Percentiles rank a stretch among this genome's conserved stretches.
Evolutionary conservation across 2,113 vertebrate species (phyloP).

Genomic region (Prunella fulvescens): DNA sequence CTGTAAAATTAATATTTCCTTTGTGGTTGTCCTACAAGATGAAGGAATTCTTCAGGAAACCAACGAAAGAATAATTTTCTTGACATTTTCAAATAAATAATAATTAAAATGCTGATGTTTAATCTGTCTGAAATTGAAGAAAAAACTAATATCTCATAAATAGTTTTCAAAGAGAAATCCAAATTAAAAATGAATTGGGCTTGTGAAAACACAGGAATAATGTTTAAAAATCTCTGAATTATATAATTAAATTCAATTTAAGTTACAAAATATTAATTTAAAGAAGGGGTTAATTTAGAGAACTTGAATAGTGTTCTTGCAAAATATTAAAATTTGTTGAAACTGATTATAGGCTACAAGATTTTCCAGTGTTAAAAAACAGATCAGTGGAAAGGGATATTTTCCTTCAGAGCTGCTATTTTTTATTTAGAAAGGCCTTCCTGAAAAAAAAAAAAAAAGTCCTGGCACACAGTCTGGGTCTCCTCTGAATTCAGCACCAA

Average conservation of each 20-base stretch:
- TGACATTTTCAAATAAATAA: not conserved
- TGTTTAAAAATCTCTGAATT: not conserved
- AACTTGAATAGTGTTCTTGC: not conserved
- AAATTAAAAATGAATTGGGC: not conserved
- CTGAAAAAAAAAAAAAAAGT: not conserved
- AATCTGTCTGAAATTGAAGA: not conserved
- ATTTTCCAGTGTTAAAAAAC: not conserved
- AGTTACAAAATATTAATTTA: not conserved
- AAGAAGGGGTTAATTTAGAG: not conserved
- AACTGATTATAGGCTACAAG: not conserved
- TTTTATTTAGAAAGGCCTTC: not conserved
- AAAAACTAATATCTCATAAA: not conserved
- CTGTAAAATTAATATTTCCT: not conserved
- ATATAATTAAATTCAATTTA: not conserved
- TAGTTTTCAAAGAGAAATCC: not conserved
- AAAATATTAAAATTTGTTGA: not conserved
- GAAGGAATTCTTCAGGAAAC: not conserved
- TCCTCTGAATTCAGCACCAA: not conserved
- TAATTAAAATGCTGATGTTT: not conserved
- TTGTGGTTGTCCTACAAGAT: not conserved
- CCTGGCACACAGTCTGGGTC: not conserved
- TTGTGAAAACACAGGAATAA: not conserved
- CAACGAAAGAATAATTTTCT: not conserved
- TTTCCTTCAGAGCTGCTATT: not conserved
- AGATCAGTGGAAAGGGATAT: not conserved